Conservation (phyloP, 2,888 invertebrate species). For the Nymphalis polychloros region DNA sequence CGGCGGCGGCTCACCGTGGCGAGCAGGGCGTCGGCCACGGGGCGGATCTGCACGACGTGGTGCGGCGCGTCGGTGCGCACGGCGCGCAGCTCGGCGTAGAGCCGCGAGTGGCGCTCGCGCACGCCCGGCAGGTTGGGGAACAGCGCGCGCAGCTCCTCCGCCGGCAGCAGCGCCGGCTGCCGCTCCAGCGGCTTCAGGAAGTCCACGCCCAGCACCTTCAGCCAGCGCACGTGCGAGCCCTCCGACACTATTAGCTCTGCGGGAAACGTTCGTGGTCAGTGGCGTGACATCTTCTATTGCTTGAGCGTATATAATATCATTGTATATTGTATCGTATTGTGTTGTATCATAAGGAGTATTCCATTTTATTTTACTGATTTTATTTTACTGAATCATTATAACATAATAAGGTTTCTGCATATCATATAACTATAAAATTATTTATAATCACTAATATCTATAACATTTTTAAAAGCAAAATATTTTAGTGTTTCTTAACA, state of each 20-base stretch:
- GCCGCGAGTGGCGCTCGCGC: conserved; percentile 72
- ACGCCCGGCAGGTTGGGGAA: conserved; percentile 94
- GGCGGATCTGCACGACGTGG: conserved; percentile 60
- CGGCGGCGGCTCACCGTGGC: conserved; percentile 53
- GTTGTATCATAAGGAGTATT: too few species aligned
- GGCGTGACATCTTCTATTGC: too few species aligned
- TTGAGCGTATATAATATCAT: too few species aligned
- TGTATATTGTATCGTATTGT: too few species aligned
- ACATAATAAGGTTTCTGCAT: too few species aligned
- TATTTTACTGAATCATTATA: too few species aligned
- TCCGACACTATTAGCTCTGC: conserved; percentile 91
- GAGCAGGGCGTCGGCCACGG: conserved; percentile 69
- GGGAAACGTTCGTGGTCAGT: too few species aligned
- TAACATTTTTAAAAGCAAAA: too few species aligned
- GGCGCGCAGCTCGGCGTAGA: conserved; percentile 62
- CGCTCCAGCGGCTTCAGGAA: conserved; percentile 89
- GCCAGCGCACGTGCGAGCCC: conserved; percentile 92
- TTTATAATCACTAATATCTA: too few species aligned
- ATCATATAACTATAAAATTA: too few species aligned
- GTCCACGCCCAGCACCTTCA: conserved; percentile 91
- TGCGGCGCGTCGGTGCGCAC: conserved; percentile 48
- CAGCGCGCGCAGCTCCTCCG: conserved; percentile 88
- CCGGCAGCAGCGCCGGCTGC: conserved; percentile 84
- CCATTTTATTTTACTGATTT: too few species aligned
- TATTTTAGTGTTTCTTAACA: too few species aligned